Evolutionary conservation across 2,797 vertebrate species (phyloP), one percentile per base, ranked within the genome.

Genomic region (Cebuella pygmaea): DNA sequence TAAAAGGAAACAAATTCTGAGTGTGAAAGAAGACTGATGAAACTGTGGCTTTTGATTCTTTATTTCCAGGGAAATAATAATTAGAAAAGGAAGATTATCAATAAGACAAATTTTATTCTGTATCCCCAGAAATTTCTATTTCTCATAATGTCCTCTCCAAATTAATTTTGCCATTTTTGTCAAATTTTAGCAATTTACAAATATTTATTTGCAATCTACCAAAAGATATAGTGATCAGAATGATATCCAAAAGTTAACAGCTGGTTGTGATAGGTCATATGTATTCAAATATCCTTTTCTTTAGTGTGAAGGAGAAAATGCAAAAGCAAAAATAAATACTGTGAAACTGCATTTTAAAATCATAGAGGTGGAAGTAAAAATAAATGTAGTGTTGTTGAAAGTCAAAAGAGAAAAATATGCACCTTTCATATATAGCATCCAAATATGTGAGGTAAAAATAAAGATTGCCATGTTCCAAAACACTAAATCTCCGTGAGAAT

Each of bases 31-130:
- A 75, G 46, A n/a, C 1, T 50, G 44, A 61, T 24, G 81, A 93
- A 59, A 93, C 13, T 39, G 4, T 36, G 48, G 36, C 7, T 14
- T 19, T 33, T 50, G 44, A 24, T 81, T 86, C 26, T 93, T 90
- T 64, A 93, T 41, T 86, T 95, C 44, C 52, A 75, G 55, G 75
- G 8, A 89, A 81, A 95, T 46, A 55, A 78, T 93, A 67, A 84
- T 80, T n/a, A 80, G 15, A 46, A 64, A 90, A 70, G 59, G 33
- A 48, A 78, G 61, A 72, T n/a, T 44, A 82, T 79, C 26, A 70
- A 2, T 36, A 75, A 81, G 26, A 67, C 2, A 44, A 6, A 74
- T 39, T 91, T 91, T 74, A 15, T 88, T 88, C 30, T 50, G 8
- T 3, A 67, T 8, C 33, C 33, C 33, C 64, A 74, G 11, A 86